These are phyloP conservation scores for Ceyx margarethae DNA, from an alignment of 2,113 vertebrate genomes.

Conservation along the genomic window DNA sequence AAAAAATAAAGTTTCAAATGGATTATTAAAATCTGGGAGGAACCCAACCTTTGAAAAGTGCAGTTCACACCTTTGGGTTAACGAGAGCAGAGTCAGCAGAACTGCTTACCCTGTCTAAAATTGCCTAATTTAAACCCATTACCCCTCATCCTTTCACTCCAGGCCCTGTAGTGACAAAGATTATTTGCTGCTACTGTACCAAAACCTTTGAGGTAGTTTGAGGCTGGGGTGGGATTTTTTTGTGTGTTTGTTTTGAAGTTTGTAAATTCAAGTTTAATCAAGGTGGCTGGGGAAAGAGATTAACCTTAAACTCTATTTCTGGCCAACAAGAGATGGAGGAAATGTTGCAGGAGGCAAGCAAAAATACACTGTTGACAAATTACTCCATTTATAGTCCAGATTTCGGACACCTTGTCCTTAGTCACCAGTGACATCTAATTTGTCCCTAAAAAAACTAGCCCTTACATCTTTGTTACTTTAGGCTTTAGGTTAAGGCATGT, in stretches of 20 bases:
- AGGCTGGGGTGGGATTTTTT: background rate
- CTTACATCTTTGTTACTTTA: constrained; percentile 73
- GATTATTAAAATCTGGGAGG: constrained; percentile 61
- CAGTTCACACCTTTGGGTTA: constrained; percentile 54
- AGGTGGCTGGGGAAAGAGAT: background rate
- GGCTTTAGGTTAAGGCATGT: constrained; percentile 68
- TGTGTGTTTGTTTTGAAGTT: background rate
- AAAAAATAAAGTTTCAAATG: constrained; percentile 56
- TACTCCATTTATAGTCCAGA: constrained; percentile 71
- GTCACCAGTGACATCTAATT: constrained; percentile 76
- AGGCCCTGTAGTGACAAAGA: background rate
- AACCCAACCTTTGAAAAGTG: constrained; percentile 38
- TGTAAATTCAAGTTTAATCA: background rate
- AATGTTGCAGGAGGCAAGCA: constrained; percentile 50
- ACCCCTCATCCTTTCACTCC: too few relatives aligned
- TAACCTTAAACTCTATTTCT: constrained; percentile 58
- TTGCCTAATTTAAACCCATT: too few relatives aligned
- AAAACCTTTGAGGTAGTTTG: background rate
- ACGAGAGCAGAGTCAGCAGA: background rate
- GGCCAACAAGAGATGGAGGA: constrained; percentile 21
- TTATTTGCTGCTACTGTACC: background rate
- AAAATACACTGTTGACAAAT: constrained; percentile 72
- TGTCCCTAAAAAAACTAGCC: constrained; percentile 69
- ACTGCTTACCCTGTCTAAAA: background rate
- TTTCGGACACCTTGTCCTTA: constrained; percentile 73